Base-by-base conservation (phyloP, 2,113 vertebrate species). In the Dipodomys ordii region DNA sequence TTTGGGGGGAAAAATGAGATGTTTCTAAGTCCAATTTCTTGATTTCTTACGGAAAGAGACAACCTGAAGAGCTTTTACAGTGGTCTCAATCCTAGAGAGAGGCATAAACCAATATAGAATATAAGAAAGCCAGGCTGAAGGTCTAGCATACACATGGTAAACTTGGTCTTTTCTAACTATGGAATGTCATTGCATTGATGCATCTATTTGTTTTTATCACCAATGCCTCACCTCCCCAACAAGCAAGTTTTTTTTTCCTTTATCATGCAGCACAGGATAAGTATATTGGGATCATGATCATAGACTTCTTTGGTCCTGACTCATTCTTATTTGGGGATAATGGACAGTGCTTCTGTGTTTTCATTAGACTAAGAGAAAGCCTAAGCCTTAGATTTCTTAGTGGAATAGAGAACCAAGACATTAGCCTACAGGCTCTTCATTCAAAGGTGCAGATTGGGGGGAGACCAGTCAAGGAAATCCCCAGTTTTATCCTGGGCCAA, bases 1-100 rank as follows among this genome's bases (percentile, higher is more conserved):
- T 83, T 88, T 93, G n/a, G 71, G 67, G 19, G 85, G 30, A 39
- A 39, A 39, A 83, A 27, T 30, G 4, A 91, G 9, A 87, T 84
- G 74, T 77, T 27, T 19, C 57, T 67, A 92, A 77, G 73, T 78
- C 23, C 64, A 82, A 19, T 90, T 94, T 91, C 22, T 91, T 88
- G 92, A 20, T 93, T 92, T 76, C n/a, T 84, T 91, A 87, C 28
- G 35, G 81, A n/a, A 20, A 90, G 3, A 30, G 1, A 81, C 53
- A 93, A 87, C 6, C 20, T 91, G 76, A 92, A 53, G 25, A 62
- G 18, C 79, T 18, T 92, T 92, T 92, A 79, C 2, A 35, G 3
- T 30, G 60, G 1, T 73, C 18, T 92, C 81, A 92, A 86, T 88
- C 20, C 28, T 87, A 23, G 49, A 20, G 25, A 83, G 13, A 57